Conservation (phyloP, 2,113 vertebrate genomes). For the Scartelaos histophorus region DNA sequence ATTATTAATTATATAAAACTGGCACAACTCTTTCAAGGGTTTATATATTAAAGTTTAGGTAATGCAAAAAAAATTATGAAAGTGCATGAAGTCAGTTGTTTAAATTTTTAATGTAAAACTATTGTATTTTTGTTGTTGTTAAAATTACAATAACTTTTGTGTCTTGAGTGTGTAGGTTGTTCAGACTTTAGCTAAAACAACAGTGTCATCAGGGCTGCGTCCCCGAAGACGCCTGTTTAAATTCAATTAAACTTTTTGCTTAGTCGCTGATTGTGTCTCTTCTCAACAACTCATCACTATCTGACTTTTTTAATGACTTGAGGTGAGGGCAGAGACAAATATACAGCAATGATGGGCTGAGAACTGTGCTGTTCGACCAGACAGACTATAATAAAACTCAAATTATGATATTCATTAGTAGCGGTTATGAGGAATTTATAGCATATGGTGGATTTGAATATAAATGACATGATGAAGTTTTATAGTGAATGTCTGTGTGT, state of each 20-base stretch:
- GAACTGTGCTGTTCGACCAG: neutral
- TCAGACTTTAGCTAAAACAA: constrained; percentile 11
- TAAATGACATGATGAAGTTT: too few species aligned
- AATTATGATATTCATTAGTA: neutral
- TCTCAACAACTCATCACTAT: constrained; percentile 13
- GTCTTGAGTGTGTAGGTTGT: neutral
- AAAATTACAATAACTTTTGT: neutral
- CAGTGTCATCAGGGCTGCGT: neutral
- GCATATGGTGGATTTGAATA: too few species aligned
- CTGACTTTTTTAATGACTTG: constrained; percentile 5
- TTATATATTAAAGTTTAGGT: neutral
- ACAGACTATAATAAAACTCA: neutral
- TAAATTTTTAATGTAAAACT: neutral
- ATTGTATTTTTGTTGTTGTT: neutral
- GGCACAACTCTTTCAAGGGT: neutral
- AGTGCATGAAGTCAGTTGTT: neutral
- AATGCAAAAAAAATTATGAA: too few species aligned
- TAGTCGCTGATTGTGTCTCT: constrained; percentile 15
- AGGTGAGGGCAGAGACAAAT: neutral
- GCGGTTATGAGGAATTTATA: too few species aligned
- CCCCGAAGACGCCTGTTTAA: constrained; percentile 19
- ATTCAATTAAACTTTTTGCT: constrained; percentile 39
- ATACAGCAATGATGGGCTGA: neutral
- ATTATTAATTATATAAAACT: neutral
- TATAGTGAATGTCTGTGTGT: too few species aligned